Evolutionary conservation across 2,888 invertebrate species (phyloP).

Genomic region (Amaurobius ferox): DNA sequence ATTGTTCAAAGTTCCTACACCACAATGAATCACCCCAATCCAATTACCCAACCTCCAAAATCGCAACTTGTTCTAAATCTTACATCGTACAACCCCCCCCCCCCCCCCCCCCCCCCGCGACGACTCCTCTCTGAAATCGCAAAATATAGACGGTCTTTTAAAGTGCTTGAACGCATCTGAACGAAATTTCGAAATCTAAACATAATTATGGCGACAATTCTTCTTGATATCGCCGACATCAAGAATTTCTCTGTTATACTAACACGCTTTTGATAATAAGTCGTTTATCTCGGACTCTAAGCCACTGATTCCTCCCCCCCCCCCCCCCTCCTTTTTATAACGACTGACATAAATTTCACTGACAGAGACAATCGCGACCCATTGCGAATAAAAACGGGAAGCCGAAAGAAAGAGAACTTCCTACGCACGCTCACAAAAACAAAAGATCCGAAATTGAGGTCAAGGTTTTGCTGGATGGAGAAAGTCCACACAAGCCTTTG

Average conservation of each 20-base stretch:
- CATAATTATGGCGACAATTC: no score
- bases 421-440: slow-evolving; percentile 15
- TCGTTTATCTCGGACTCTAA: neutral
- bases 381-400: neutral
- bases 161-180: no score
- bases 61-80: no score
- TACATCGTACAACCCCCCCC: no score
- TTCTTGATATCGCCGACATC: no score
- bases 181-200: no score
- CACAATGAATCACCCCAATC: no score
- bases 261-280: neutral
- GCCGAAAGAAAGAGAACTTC: neutral
- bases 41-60: no score
- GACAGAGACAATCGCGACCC: neutral
- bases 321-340: neutral
- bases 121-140: no score
- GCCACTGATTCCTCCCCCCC: neutral
- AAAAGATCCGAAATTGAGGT: slow-evolving; percentile 47
- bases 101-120: no score
- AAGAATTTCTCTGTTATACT: neutral
- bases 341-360: neutral
- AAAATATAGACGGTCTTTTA: no score
- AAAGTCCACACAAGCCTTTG: slow-evolving; percentile 1
- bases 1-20: no score
- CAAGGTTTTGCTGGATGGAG: slow-evolving; percentile 39